phyloP scores from a whole-genome alignment of 2,888 invertebrate species.

The Teleiodes luculella region DNA sequence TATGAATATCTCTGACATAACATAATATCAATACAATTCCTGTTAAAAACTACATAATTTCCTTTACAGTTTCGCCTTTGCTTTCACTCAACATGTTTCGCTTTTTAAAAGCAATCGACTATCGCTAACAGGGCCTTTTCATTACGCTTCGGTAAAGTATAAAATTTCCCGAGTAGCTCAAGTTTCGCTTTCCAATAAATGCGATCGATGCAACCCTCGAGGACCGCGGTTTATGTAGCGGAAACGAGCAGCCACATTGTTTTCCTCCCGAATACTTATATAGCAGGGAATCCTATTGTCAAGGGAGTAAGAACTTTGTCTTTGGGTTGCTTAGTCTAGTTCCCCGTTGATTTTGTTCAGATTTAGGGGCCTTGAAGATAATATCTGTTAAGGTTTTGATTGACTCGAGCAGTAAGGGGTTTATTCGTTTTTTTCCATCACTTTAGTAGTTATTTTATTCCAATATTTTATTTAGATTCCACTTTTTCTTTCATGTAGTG shows the following conservation, averaged over 20 bases:
- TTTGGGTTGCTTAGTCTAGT: background rate
- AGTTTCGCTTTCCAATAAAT: conserved; percentile 10
- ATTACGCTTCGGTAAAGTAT: conserved; percentile 9
- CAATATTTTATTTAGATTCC: no score
- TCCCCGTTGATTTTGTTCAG: background rate
- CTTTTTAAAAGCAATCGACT: background rate
- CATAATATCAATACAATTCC: no score
- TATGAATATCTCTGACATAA: no score
- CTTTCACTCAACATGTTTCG: no score
- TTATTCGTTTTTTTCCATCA: no score
- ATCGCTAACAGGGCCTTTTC: background rate
- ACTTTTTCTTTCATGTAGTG: no score
- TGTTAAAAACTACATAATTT: background rate
- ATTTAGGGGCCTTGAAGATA: background rate
- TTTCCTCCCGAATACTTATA: conserved; percentile 35
- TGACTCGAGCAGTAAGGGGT: no score
- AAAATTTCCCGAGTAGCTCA: conserved; percentile 7
- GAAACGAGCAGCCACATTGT: conserved; percentile 36
- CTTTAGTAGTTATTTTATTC: no score
- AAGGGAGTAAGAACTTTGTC: conserved; percentile 13
- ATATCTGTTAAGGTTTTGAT: no score
- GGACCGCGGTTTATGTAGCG: conserved; percentile 20
- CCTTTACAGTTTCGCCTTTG: background rate
- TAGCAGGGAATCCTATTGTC: conserved; percentile 22
- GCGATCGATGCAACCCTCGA: conserved; percentile 16